Evolutionary conservation across 2,888 invertebrate species (phyloP), one percentile per base, ranked within the genome.

Genomic region (Chymomyza procnemis): DNA sequence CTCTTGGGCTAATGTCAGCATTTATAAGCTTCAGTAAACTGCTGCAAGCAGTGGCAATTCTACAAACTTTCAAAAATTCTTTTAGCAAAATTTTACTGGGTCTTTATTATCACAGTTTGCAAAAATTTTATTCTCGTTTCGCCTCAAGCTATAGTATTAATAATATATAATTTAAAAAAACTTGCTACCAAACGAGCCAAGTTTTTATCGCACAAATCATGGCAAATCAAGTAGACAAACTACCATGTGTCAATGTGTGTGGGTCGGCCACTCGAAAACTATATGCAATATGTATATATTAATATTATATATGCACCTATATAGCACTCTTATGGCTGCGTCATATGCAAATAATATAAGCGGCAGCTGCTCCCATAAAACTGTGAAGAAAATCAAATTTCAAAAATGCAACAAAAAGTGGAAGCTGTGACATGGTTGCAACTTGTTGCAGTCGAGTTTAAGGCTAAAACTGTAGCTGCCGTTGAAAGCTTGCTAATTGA

Each of bases 401-500:
- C 26, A 12, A 21, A 12, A 64, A 61, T 41, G 58, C 54, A 52
- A 59, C 14, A 9, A 57, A 66, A 56, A 64, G 47, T 73, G 73
- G 73, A 68, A 73, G 73, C 68, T 74, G 71, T 79, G 64, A 63
- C 67, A 62, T 34, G 26, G 73, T 66, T 74, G 71, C 76, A 63
- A 63, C 67, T 64, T 34, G 34, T 9, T 61, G 52, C 46, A 19
- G 18, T 59, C 41, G 57, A 18, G 48, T 50, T n/a, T 47, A 63
- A 18, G 41, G 67, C 57, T 47, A 2, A 41, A 41, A 52, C 16
- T 52, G 66, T 57, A 21, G 72, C 76, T 74, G 79, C 71, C 69
- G 88, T 76, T 85, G 84, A 85, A 87, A 86, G 86, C 78, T 73
- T 75, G 84, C 87, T 85, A 86, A 85, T 86, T 85, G 85, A 80